Evolutionary conservation across 2,888 invertebrate genomes (phyloP).

Genomic region (Lomographa bimaculata): DNA sequence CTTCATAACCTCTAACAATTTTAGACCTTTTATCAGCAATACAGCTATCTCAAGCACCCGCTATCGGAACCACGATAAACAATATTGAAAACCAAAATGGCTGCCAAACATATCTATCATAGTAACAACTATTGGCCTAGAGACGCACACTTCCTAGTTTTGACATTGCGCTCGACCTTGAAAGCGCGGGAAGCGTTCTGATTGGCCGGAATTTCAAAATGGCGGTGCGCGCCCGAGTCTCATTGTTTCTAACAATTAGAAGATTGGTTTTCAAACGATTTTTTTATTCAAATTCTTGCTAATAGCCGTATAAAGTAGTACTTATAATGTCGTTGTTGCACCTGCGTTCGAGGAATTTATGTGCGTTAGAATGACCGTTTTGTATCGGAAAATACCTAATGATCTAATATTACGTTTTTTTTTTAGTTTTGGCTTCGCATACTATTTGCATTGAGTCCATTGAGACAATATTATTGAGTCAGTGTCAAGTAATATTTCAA

Average conservation of each 20-base stretch:
- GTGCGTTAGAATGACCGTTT: background rate
- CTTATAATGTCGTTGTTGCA: constrained; percentile 23
- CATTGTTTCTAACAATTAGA: constrained; percentile 77
- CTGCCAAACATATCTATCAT: constrained; percentile 65
- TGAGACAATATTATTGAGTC: no score
- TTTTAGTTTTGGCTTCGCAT: no score
- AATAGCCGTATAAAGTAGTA: constrained; percentile 15
- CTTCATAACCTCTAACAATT: constrained; percentile 10
- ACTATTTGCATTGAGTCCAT: no score
- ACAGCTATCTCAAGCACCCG: constrained; percentile 22
- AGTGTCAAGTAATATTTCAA: no score
- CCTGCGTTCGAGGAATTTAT: constrained; percentile 18
- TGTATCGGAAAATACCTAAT: no score
- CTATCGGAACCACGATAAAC: constrained; percentile 35
- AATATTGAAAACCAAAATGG: constrained; percentile 64
- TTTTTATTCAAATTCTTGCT: constrained; percentile 51
- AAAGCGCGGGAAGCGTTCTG: constrained; percentile 38
- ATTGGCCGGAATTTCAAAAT: constrained; percentile 72
- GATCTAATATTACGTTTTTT: no score
- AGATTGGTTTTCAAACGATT: constrained; percentile 60
- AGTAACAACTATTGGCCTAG: constrained; percentile 69
- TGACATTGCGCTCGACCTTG: constrained; percentile 80
- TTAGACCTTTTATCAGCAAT: constrained; percentile 35
- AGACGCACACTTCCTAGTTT: constrained; percentile 47
- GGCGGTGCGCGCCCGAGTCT: constrained; percentile 64